Percentiles rank a stretch among this genome's conserved stretches.
Evolutionary conservation across 2,888 invertebrate species (phyloP).

Genomic region (Drosophila peninsularis): DNA sequence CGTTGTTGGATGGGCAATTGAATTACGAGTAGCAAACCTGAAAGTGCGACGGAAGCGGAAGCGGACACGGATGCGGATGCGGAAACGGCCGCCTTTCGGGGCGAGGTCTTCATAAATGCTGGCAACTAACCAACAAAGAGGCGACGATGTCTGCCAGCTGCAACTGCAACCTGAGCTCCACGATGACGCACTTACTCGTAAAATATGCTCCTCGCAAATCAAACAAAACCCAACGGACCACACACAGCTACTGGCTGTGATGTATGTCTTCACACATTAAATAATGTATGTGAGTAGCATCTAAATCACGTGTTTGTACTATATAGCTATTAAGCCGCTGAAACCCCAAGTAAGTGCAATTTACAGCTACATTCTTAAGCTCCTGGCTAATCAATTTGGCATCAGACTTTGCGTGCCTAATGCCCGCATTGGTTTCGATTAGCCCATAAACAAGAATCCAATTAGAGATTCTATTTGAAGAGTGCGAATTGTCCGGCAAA

Average conservation of each 20-base stretch:
- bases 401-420: neutral
- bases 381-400: slow-evolving; percentile 25
- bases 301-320: neutral
- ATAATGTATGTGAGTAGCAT: slow-evolving; percentile 5
- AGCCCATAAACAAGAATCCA: neutral
- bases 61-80: slow-evolving; percentile 24
- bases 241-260: slow-evolving; percentile 4
- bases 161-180: slow-evolving; percentile 38
- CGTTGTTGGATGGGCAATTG: slow-evolving; percentile 65
- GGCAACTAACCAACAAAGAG: slow-evolving; percentile 38
- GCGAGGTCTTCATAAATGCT: slow-evolving; percentile 62
- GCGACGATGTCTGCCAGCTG: slow-evolving; percentile 19
- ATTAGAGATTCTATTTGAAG: slow-evolving; percentile 18
- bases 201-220: slow-evolving; percentile 55
- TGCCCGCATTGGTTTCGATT: neutral
- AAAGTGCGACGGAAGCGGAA: slow-evolving; percentile 30
- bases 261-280: neutral
- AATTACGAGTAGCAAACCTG: slow-evolving; percentile 73
- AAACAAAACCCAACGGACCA: slow-evolving; percentile 31
- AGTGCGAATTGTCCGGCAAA: slow-evolving; percentile 2
- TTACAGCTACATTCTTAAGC: slow-evolving; percentile 2
- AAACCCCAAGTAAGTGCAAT: neutral
- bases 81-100: slow-evolving; percentile 49
- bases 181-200: slow-evolving; percentile 26
- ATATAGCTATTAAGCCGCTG: neutral